Evolutionary conservation across 1,140 invertebrate genomes (phyloP).

Genomic region (Asbolus verrucosus): DNA sequence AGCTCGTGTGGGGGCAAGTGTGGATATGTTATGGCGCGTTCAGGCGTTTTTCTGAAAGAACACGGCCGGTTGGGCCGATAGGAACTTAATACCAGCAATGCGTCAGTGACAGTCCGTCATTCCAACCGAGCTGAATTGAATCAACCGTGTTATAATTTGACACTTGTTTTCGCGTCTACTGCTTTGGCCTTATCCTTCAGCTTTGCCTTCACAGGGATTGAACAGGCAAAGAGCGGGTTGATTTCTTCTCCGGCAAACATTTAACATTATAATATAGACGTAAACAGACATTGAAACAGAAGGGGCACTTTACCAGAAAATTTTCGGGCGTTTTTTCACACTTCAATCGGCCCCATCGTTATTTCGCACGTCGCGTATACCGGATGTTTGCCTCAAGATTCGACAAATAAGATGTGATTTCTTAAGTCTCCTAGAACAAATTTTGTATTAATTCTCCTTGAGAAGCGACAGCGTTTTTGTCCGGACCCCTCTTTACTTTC

Average conservation of each 20-base stretch:
- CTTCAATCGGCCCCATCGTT: not conserved
- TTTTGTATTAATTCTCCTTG: slow-evolving; percentile 17
- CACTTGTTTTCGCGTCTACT: slow-evolving; percentile 36
- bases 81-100: slow-evolving; percentile 37
- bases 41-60: slow-evolving; percentile 14
- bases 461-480: slow-evolving; percentile 29
- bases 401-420: slow-evolving; percentile 29
- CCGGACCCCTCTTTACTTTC: slow-evolving; percentile 9
- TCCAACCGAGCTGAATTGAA: slow-evolving; percentile 2
- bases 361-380: slow-evolving; percentile 4
- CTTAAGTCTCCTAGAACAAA: slow-evolving; percentile 12
- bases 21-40: slow-evolving; percentile 23
- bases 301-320: slow-evolving; percentile 22
- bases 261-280: slow-evolving; percentile 9
- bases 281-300: slow-evolving; percentile 13
- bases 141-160: slow-evolving; percentile 36
- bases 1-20: not conserved
- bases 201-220: slow-evolving; percentile 4
- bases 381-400: slow-evolving; percentile 11
- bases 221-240: not conserved
- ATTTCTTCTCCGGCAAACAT: slow-evolving; percentile 25
- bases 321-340: not conserved
- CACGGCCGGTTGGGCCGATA: slow-evolving; percentile 16
- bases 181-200: slow-evolving; percentile 15
- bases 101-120: slow-evolving; percentile 33